A percentile compares a stretch with the other conserved stretches of the same genome.
Evolutionary conservation across 2,888 invertebrate genomes (phyloP).

Genomic region (Syrista parreyssii): DNA sequence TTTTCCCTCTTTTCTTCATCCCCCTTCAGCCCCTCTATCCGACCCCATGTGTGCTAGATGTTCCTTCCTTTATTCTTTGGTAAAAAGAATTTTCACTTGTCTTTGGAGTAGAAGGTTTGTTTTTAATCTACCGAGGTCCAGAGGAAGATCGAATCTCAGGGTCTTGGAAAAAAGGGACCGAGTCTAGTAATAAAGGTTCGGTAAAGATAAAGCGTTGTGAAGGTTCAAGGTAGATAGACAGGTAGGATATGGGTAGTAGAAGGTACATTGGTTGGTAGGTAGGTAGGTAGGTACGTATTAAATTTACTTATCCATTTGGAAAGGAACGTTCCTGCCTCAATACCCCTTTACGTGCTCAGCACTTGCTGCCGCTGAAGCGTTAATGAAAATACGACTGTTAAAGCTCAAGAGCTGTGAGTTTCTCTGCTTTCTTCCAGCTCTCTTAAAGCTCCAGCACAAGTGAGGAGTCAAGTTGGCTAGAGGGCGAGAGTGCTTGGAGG

Average conservation of each 20-base stretch:
- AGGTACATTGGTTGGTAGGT: neutral
- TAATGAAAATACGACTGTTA: conserved; percentile 61
- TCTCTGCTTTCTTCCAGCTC: conserved; percentile 37
- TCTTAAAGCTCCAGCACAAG: conserved; percentile 30
- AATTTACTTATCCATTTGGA: conserved; percentile 7
- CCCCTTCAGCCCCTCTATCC: neutral
- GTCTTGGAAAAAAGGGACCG: neutral
- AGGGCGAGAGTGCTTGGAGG: neutral
- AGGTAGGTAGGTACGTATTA: neutral
- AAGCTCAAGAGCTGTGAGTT: conserved; percentile 51
- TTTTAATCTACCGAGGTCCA: neutral
- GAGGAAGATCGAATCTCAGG: neutral
- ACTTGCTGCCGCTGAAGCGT: conserved; percentile 36
- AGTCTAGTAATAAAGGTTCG: neutral
- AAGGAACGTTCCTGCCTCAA: neutral
- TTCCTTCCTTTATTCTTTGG: neutral
- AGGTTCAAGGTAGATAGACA: neutral
- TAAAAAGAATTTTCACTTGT: neutral
- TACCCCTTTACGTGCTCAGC: conserved; percentile 4
- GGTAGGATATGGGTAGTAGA: too few relatives aligned
- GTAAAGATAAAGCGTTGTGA: neutral
- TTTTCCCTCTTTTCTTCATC: neutral
- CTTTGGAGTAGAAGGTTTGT: neutral
- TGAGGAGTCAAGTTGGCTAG: neutral
- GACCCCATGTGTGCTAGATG: neutral